Conservation (phyloP, 2,888 invertebrate genomes). For the Vandiemenella viatica region DNA sequence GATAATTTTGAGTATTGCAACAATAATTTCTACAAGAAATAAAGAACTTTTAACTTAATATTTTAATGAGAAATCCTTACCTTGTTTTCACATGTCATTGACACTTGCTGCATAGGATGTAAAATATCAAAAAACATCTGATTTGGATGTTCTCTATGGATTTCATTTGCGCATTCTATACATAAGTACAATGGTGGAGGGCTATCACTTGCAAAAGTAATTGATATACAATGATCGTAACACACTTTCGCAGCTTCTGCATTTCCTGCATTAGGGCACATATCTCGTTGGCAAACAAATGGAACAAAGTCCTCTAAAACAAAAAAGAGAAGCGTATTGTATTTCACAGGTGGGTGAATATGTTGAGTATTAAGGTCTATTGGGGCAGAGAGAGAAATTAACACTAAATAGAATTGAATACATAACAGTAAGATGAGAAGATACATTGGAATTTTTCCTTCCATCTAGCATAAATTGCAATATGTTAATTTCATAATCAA, state of each 20-base stretch:
- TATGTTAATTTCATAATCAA: neutral
- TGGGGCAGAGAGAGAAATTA: too few species aligned
- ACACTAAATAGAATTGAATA: too few species aligned
- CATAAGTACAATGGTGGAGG: slow-evolving; percentile 93
- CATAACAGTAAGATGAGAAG: too few species aligned
- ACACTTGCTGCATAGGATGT: slow-evolving; percentile 87
- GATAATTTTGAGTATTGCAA: too few species aligned
- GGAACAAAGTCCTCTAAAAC: slow-evolving; percentile 26
- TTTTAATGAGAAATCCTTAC: slow-evolving; percentile 27
- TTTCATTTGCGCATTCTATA: slow-evolving; percentile 88
- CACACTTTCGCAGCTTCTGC: slow-evolving; percentile 88
- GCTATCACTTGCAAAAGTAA: slow-evolving; percentile 67
- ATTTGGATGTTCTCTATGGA: slow-evolving; percentile 73
- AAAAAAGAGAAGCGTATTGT: too few species aligned
- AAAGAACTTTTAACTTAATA: neutral
- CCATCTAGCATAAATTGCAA: too few species aligned
- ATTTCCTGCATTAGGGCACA: slow-evolving; percentile 73
- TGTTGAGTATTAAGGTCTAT: too few species aligned
- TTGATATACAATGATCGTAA: slow-evolving; percentile 82
- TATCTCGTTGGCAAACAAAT: slow-evolving; percentile 79
- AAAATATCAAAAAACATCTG: slow-evolving; percentile 73
- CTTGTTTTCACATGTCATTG: slow-evolving; percentile 92
- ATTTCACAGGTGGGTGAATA: too few species aligned
- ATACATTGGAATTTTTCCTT: too few species aligned
- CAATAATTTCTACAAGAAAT: too few species aligned